Percentiles rank a stretch among this genome's conserved stretches.
Conservation (phyloP, 2,797 vertebrate species). For the Ispidina picta region DNA sequence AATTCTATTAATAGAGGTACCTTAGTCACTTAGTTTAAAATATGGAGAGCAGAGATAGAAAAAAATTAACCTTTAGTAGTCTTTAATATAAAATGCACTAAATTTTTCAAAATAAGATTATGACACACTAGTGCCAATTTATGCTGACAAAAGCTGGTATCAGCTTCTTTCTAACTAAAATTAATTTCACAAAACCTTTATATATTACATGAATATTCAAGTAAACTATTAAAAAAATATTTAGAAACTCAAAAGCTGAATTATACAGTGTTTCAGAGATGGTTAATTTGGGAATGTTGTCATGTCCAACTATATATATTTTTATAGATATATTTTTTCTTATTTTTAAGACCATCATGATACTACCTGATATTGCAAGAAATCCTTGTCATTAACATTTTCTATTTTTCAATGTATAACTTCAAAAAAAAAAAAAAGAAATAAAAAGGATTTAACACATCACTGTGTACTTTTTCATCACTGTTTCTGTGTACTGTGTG, state of each 20-base stretch:
- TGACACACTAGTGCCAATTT: constrained; percentile 80
- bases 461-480: neutral
- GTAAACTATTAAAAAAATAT: constrained; percentile 78
- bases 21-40: constrained; percentile 78
- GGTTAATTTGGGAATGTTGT: constrained; percentile 75
- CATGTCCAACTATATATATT: constrained; percentile 50
- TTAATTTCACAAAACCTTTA: constrained; percentile 82
- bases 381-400: constrained; percentile 49
- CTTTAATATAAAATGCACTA: constrained; percentile 83
- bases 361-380: constrained; percentile 54
- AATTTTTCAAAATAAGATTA: constrained; percentile 80
- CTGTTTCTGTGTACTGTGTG: neutral
- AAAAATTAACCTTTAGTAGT: constrained; percentile 81
- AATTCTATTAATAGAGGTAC: constrained; percentile 78
- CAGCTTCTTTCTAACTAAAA: constrained; percentile 86
- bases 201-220: constrained; percentile 85
- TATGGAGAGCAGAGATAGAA: constrained; percentile 77
- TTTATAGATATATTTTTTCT: constrained; percentile 51
- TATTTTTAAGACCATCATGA: constrained; percentile 73
- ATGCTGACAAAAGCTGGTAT: constrained; percentile 75
- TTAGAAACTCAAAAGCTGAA: constrained; percentile 74
- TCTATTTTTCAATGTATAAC: constrained; percentile 44
- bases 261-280: constrained; percentile 77
- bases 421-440: neutral
- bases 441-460: constrained; percentile 11